Evolutionary conservation across 1,140 invertebrate species (phyloP), one percentile per base, ranked within the genome.

Genomic region (Lepidostoma basale): DNA sequence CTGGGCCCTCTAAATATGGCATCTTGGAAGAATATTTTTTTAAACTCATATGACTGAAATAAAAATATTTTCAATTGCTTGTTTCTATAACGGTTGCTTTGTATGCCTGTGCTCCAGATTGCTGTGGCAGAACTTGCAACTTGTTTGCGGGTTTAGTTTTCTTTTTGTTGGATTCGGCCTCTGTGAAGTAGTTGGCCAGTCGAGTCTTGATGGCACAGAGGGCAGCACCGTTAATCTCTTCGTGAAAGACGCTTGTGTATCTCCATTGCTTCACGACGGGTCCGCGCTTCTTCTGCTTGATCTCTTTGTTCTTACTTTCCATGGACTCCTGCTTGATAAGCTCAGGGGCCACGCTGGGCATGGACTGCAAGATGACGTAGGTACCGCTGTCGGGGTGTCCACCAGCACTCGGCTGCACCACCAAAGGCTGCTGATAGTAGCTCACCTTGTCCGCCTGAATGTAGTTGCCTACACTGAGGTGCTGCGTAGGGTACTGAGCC

Each of bases 201-300:
- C 82, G 77, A n/a, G 81, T 83, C 74, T 83, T 83, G 20, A 83
- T 83, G 25, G 82, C 82, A 28, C 79, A 77, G 10, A 83, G 72
- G 33, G 80, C 81, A 40, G 79, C 79, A 30, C 82, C 82, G 76
- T 83, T 83, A 5, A 83, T 83, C 73, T 82, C 81, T 72, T 83
- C 80, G 75, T 83, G 81, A 69, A 84, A 83, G 70, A 83, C 81
- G 62, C 81, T 81, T 12, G 78, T 82, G 67, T 84, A 83, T 67
- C 81, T 75, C 82, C 82, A 83, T 64, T 83, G 81, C 68, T 83
- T 84, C 0, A 84, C 81, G 4, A 81, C 60, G 26, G 82, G 82
- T 18, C 81, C 82, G 40, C 75, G 79, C 69, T 77, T 80, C 70
- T 76, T 80, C 33, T 80, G 78, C 52, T 76, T 81, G 12, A 62